Evolutionary conservation across 2,113 vertebrate genomes (phyloP).

Genomic region (Marmota monax): DNA sequence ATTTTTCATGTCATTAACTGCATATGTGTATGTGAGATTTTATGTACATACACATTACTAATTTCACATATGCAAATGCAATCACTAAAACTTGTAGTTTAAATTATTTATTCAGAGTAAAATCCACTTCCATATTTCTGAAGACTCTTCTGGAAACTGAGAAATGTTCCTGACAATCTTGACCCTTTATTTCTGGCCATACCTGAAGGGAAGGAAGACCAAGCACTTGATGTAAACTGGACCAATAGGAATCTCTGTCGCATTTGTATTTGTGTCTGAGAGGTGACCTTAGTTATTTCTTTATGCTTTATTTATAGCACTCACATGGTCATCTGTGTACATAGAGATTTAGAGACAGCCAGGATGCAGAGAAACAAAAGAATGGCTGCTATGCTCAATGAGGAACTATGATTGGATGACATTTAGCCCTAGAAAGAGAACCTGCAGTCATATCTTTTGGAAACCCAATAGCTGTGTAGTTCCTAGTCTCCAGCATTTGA

Average conservation of each 20-base stretch:
- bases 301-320: background rate
- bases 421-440: background rate
- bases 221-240: background rate
- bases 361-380: background rate
- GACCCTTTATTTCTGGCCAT: background rate
- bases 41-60: background rate
- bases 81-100: background rate
- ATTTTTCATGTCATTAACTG: background rate
- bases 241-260: background rate
- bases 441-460: background rate
- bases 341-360: background rate
- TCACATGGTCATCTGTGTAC: background rate
- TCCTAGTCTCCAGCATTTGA: background rate
- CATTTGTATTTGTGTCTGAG: background rate
- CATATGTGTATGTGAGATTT: background rate
- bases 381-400: background rate
- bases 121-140: background rate
- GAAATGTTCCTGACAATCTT: background rate
- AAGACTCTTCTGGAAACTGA: background rate
- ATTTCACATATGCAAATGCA: background rate
- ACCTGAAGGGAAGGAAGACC: background rate
- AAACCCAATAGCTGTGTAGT: background rate
- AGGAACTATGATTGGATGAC: background rate
- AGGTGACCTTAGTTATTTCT: background rate
- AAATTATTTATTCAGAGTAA: background rate